phyloP scores from a whole-genome alignment of 2,113 vertebrate species.

The Phalacrocorax brasilianus region DNA sequence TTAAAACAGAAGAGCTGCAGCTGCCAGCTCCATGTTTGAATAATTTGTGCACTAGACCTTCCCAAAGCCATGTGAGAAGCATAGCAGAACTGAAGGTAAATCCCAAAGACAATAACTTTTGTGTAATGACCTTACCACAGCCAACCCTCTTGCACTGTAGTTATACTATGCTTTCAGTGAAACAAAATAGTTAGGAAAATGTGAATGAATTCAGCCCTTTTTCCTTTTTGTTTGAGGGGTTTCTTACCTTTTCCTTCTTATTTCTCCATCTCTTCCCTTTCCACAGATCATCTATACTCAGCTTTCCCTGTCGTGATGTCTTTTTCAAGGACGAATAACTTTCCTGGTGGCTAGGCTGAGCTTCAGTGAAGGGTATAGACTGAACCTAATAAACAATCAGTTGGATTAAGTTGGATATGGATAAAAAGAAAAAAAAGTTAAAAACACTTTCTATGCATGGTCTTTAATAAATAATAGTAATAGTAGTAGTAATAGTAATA shows the following conservation, averaged over 20 bases:
- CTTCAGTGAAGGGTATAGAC: not conserved
- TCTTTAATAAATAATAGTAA: too few species aligned
- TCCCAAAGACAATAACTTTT: not conserved
- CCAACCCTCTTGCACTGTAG: not conserved
- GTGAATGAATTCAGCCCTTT: not conserved
- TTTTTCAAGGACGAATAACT: not conserved
- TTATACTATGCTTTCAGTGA: not conserved
- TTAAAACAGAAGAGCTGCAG: not conserved
- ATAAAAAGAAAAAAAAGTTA: not conserved
- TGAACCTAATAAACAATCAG: not conserved
- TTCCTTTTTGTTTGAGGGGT: not conserved
- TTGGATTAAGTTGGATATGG: not conserved
- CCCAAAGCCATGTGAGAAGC: not conserved
- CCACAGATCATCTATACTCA: not conserved
- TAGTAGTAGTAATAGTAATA: too few species aligned
- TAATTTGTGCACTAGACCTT: not conserved
- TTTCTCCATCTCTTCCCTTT: not conserved
- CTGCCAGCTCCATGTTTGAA: not conserved
- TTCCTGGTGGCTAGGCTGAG: not conserved
- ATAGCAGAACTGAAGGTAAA: not conserved
- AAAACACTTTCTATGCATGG: fast-evolving
- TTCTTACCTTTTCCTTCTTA: not conserved
- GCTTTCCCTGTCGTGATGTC: not conserved
- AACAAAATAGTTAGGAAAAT: not conserved
- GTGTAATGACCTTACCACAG: not conserved